phyloP scores from a whole-genome alignment of 2,888 invertebrate genomes.

The Plusia festucae region DNA sequence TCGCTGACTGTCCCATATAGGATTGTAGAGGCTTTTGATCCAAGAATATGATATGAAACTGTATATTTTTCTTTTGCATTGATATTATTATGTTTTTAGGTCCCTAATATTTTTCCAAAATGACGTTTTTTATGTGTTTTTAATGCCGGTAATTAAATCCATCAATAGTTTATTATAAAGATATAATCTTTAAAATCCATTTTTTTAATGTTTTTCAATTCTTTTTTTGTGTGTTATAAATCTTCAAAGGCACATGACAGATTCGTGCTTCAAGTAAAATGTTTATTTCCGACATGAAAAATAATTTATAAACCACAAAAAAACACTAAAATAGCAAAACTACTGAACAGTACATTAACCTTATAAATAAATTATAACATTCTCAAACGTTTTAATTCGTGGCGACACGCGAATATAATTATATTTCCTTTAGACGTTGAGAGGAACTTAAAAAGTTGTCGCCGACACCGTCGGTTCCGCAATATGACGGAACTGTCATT shows the following conservation, averaged over 20 bases:
- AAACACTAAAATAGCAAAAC: not conserved
- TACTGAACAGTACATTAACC: not conserved
- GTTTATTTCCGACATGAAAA: too few species aligned
- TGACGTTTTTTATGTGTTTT: too few species aligned
- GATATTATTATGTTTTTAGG: too few species aligned
- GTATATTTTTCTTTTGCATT: not conserved
- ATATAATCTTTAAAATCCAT: too few species aligned
- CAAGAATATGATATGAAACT: not conserved
- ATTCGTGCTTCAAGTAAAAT: too few species aligned
- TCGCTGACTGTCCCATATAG: slow-evolving; percentile 12
- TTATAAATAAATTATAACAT: slow-evolving; percentile 7
- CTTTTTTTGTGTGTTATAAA: too few species aligned
- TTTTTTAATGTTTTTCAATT: too few species aligned
- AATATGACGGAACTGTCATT: slow-evolving; percentile 59
- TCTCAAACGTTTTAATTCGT: slow-evolving; percentile 32
- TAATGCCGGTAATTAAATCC: too few species aligned
- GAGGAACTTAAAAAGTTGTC: slow-evolving; percentile 56
- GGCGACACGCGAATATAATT: slow-evolving; percentile 43
- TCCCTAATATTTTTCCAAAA: too few species aligned
- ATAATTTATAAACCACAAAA: not conserved
- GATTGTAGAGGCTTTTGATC: not conserved
- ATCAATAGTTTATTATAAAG: too few species aligned
- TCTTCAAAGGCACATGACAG: too few species aligned
- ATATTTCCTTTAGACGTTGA: slow-evolving; percentile 49
- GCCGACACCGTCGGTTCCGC: slow-evolving; percentile 51